phyloP scores from a whole-genome alignment of 2,797 vertebrate species.

The Cyclura pinguis region DNA sequence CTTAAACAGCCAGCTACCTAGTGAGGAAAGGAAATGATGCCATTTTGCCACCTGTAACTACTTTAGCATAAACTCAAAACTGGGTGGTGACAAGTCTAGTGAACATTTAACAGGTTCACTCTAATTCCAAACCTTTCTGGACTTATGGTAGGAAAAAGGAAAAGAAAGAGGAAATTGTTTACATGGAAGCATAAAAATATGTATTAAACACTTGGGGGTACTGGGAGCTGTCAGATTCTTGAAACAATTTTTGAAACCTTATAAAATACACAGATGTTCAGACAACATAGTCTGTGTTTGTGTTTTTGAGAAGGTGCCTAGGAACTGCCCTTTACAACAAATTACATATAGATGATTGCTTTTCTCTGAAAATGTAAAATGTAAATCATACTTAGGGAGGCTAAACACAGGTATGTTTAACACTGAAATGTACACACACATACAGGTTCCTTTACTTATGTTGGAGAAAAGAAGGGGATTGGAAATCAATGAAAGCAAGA shows the following conservation, averaged over 20 bases:
- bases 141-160: conserved; percentile 9
- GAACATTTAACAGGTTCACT: conserved; percentile 12
- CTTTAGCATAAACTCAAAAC: background rate
- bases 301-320: conserved; percentile 1
- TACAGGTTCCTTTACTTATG: background rate
- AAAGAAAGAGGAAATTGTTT: conserved; percentile 34
- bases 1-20: conserved; percentile 20
- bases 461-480: background rate
- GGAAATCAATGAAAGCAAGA: background rate
- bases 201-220: conserved; percentile 10
- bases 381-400: background rate
- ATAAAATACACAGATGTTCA: background rate
- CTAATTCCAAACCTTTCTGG: background rate
- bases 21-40: conserved; percentile 1
- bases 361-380: conserved; percentile 7
- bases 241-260: conserved; percentile 14
- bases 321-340: background rate
- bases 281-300: conserved; percentile 3
- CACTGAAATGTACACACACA: too few species aligned
- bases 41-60: background rate
- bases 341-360: background rate
- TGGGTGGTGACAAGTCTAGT: conserved; percentile 19
- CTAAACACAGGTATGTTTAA: background rate
- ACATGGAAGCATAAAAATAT: conserved; percentile 8
- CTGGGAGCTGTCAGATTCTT: background rate